phyloP scores from a whole-genome alignment of 2,113 vertebrate genomes.

The Alethe diademata region DNA sequence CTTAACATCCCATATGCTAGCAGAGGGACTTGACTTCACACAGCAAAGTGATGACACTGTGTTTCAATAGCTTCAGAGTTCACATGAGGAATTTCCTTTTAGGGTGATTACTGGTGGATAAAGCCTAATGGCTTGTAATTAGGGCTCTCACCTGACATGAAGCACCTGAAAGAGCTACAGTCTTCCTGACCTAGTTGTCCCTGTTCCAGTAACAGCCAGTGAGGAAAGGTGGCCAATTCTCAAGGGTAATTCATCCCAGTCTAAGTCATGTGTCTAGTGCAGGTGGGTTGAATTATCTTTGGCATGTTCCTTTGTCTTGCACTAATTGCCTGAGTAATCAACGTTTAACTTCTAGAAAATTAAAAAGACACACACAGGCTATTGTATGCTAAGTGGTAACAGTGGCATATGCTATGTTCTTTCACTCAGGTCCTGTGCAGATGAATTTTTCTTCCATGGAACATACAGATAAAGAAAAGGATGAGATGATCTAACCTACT shows the following conservation, averaged over 20 bases:
- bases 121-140: background rate
- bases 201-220: background rate
- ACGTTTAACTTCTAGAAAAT: background rate
- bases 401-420: background rate
- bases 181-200: background rate
- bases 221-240: background rate
- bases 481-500: background rate
- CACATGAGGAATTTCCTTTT: background rate
- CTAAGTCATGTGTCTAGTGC: background rate
- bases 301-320: background rate
- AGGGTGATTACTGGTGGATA: background rate
- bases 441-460: background rate
- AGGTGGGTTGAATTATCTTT: background rate
- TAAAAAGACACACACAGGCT: background rate
- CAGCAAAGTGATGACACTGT: background rate
- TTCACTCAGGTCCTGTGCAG: background rate
- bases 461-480: background rate
- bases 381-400: background rate
- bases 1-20: background rate
- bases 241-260: background rate
- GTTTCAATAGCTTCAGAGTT: background rate
- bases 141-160: background rate
- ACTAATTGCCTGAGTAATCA: background rate
- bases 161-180: background rate
- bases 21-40: background rate